These are phyloP conservation scores for Cairina moschata DNA, from an alignment of 2,113 vertebrate genomes.

Conservation along the genomic window DNA sequence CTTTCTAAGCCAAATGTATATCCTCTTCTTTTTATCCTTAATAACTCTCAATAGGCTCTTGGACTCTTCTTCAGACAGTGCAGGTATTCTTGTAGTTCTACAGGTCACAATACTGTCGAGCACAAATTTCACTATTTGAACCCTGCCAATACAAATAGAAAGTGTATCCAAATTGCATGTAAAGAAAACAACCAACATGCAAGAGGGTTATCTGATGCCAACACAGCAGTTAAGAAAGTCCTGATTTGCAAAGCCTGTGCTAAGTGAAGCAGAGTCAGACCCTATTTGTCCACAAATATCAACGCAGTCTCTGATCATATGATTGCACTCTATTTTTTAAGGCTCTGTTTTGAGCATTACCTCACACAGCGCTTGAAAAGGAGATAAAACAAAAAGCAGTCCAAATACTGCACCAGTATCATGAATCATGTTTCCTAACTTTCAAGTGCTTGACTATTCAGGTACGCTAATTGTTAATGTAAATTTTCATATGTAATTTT, in stretches of 20 bases:
- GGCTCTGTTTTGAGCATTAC: background rate
- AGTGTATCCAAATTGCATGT: background rate
- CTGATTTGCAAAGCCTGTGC: background rate
- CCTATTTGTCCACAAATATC: background rate
- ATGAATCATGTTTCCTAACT: background rate
- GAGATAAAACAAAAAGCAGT: background rate
- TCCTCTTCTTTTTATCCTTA: background rate
- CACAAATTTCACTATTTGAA: background rate
- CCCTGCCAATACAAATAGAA: background rate
- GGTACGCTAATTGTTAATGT: background rate
- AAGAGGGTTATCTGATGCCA: background rate
- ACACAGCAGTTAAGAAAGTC: background rate
- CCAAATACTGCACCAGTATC: background rate
- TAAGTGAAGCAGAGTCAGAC: background rate
- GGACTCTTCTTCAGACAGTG: background rate
- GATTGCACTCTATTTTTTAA: background rate
- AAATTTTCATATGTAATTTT: background rate
- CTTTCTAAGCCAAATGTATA: background rate
- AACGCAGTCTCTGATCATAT: background rate
- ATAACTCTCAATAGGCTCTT: background rate
- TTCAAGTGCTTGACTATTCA: background rate
- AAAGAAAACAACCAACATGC: background rate
- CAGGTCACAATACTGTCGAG: background rate
- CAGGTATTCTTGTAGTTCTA: background rate
- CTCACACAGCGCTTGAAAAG: background rate